phyloP scores from a whole-genome alignment of 2,797 vertebrate species.

The Cyprinella venusta region DNA sequence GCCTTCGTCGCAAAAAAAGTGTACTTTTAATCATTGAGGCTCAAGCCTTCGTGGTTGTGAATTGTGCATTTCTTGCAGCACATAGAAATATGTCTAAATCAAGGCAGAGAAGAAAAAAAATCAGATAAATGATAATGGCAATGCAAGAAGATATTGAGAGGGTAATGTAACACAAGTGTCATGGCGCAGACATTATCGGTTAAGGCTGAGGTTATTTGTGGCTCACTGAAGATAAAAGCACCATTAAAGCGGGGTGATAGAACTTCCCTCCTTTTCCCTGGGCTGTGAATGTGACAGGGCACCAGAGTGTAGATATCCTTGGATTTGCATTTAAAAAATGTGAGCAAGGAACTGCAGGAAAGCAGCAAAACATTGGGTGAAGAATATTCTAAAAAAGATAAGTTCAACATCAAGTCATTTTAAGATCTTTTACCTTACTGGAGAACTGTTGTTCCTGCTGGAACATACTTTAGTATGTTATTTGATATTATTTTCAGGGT shows the following conservation, averaged over 20 bases:
- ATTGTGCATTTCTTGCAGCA: background rate
- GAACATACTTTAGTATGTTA: too few relatives aligned
- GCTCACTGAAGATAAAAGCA: slow-evolving; percentile 42
- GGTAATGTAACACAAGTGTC: slow-evolving; percentile 44
- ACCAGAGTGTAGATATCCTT: slow-evolving; percentile 3
- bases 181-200: slow-evolving; percentile 32
- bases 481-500: too few relatives aligned
- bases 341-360: background rate
- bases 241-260: slow-evolving; percentile 28
- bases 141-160: slow-evolving; percentile 22
- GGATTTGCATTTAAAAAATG: slow-evolving; percentile 14
- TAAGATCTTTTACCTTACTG: background rate
- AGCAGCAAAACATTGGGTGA: background rate
- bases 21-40: slow-evolving; percentile 1
- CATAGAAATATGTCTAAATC: slow-evolving; percentile 21
- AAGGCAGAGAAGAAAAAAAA: background rate
- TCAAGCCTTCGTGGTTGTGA: background rate
- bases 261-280: slow-evolving; percentile 15
- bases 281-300: slow-evolving; percentile 23
- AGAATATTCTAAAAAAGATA: background rate
- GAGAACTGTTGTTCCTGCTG: background rate
- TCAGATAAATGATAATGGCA: slow-evolving; percentile 37
- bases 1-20: background rate
- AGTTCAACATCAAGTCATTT: background rate
- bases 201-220: slow-evolving; percentile 44